phyloP scores from a whole-genome alignment of 2,113 vertebrate genomes.

The Colius striatus region DNA sequence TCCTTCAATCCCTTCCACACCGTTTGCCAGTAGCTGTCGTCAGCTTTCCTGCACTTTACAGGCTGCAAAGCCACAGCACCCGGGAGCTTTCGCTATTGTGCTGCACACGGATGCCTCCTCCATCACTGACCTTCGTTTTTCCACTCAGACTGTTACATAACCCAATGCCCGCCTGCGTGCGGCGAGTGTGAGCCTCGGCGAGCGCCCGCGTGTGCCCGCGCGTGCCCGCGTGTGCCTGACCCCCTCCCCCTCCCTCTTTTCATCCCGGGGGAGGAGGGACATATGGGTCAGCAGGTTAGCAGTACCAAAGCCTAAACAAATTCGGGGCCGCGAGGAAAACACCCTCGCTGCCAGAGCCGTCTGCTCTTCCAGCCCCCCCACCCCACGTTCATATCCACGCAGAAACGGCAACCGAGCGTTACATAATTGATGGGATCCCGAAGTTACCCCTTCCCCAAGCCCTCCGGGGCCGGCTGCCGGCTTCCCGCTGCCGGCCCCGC shows the following conservation, averaged over 20 bases:
- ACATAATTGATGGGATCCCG: slow-evolving; percentile 71
- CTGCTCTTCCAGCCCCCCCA: not conserved
- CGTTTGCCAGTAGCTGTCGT: not conserved
- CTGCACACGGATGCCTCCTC: slow-evolving; percentile 62
- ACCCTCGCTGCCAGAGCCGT: not conserved
- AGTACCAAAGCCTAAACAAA: slow-evolving; percentile 2
- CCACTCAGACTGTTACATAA: slow-evolving; percentile 79
- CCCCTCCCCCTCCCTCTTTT: not conserved
- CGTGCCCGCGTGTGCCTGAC: not conserved
- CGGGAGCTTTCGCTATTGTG: slow-evolving; percentile 61
- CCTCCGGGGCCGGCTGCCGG: slow-evolving; percentile 12
- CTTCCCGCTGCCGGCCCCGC: slow-evolving; percentile 7
- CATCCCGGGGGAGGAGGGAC: slow-evolving; percentile 30
- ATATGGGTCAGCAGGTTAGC: slow-evolving; percentile 77
- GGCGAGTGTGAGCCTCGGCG: no score
- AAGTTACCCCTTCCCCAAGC: slow-evolving; percentile 31
- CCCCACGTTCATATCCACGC: not conserved
- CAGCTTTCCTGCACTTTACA: not conserved
- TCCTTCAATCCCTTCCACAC: not conserved
- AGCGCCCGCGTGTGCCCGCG: slow-evolving; percentile 25
- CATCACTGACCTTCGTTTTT: slow-evolving; percentile 73
- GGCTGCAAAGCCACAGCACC: slow-evolving; percentile 21
- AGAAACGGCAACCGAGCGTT: slow-evolving; percentile 16
- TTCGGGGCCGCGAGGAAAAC: not conserved
- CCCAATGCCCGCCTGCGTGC: not conserved